These are phyloP conservation scores for Limanda limanda DNA, from an alignment of 2,113 vertebrate genomes.

Conservation along the genomic window DNA sequence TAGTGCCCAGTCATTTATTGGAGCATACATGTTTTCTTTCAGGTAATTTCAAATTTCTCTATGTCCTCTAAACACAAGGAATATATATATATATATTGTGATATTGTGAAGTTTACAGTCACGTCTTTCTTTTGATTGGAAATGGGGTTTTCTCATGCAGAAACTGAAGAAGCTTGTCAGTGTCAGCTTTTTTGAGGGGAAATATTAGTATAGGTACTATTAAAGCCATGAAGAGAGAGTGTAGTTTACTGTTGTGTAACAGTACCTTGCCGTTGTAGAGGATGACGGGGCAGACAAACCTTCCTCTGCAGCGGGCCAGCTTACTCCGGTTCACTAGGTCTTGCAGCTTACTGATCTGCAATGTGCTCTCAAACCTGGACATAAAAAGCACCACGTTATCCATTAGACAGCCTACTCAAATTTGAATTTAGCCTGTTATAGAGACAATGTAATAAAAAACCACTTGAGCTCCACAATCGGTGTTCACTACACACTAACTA, in stretches of 20 bases:
- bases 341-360: constrained; percentile 93
- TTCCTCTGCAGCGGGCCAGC: constrained; percentile 94
- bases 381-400: constrained; percentile 12
- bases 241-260: too few relatives aligned
- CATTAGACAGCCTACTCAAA: not conserved
- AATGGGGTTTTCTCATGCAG: too few relatives aligned
- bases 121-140: not conserved
- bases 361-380: constrained; percentile 91
- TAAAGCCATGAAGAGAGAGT: too few relatives aligned
- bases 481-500: too few relatives aligned
- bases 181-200: not conserved
- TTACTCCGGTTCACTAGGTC: constrained; percentile 96
- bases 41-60: not conserved
- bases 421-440: not conserved
- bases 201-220: not conserved
- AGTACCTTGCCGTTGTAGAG: constrained; percentile 97
- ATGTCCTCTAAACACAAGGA: too few relatives aligned
- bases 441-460: too few relatives aligned
- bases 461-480: too few relatives aligned
- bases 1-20: not conserved
- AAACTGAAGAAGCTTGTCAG: too few relatives aligned
- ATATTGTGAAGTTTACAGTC: too few relatives aligned
- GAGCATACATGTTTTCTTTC: not conserved
- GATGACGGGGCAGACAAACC: constrained; percentile 98
- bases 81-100: too few relatives aligned